Evolutionary conservation across 2,113 vertebrate species (phyloP), one percentile per base, ranked within the genome.

Genomic region (Myrmophylax atrothorax): DNA sequence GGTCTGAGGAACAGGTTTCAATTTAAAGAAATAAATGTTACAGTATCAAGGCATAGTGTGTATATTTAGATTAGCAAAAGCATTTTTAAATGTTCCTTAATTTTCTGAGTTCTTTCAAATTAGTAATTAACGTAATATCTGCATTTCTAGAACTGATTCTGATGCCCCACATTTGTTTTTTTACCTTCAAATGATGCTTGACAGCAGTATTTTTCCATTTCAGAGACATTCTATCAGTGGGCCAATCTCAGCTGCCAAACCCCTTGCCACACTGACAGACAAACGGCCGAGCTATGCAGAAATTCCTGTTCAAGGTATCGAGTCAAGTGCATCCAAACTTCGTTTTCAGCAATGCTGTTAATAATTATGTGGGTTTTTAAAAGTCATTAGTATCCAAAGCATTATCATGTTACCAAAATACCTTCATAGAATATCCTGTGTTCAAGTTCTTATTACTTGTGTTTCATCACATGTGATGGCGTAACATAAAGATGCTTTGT

Each of bases 241-340:
- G 47, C 98, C 99, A 5, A 98, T 99, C 81, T 98, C 99, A 4
- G 37, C 98, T 42, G 89, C 98, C 33, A 99, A 99, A 93, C 98
- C 99, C 8, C 98, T 99, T 26, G 97, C 99, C 20, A 94, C 99
- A 2, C 97, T 99, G 84, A 97, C 98, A 40, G 99, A 99, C 86
- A 99, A 99, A 97, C 98, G 99, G 82, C 98, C 99, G n/a, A 99
- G 98, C 97, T 99, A 99, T 88, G 98, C 98, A 20, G 99, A 99
- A 93, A 98, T 99, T 59, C 98, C 98, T 52, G 98, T 99, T 84
- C 99, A 99, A 98, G 98, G 99, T 99, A 98, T 47, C 42, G 33
- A 25, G 55, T 44, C 64, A n/a, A 52, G 35, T 91, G 84, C 38
- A 22, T 59, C 62, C 50, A 25, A 67, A 19, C 25, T 68, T 86